A percentile compares a stretch with the other conserved stretches of the same genome.
These are phyloP conservation scores for Pycnonotus jocosus DNA, from an alignment of 2,113 vertebrate species.

Conservation along the genomic window DNA sequence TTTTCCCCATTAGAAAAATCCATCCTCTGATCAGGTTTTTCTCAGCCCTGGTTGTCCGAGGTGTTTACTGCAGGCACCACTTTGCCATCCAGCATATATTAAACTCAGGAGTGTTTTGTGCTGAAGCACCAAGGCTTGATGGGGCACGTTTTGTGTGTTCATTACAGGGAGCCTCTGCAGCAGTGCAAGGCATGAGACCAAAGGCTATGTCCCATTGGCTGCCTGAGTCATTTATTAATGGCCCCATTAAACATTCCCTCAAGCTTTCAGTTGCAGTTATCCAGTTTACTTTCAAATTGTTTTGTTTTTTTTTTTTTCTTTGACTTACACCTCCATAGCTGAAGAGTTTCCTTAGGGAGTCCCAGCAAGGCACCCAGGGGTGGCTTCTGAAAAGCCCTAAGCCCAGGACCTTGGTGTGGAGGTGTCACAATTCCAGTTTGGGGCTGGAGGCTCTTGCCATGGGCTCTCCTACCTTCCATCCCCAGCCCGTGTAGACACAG, in stretches of 20 bases:
- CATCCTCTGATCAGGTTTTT: not conserved
- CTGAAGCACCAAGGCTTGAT: constrained; percentile 6
- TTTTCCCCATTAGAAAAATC: not conserved
- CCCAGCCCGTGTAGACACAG: not conserved
- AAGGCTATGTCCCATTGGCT: constrained; percentile 25
- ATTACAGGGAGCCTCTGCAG: constrained; percentile 16
- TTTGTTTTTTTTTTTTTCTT: not conserved
- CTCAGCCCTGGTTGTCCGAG: not conserved
- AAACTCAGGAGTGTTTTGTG: not conserved
- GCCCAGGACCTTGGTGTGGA: not conserved
- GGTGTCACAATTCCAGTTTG: not conserved
- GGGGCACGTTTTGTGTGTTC: constrained; percentile 34
- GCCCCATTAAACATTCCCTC: constrained; percentile 33
- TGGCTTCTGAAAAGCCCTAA: not conserved
- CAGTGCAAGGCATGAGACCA: constrained; percentile 21
- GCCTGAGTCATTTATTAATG: constrained; percentile 33
- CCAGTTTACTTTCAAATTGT: not conserved
- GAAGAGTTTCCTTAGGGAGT: not conserved
- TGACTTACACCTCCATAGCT: not conserved
- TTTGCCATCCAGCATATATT: not conserved
- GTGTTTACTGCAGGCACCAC: not conserved
- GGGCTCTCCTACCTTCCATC: not conserved
- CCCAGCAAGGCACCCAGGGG: not conserved
- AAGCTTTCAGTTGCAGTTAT: constrained; percentile 24
- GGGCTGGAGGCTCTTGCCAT: not conserved